phyloP scores from a whole-genome alignment of 2,797 vertebrate species.

The Danio tinwini region DNA sequence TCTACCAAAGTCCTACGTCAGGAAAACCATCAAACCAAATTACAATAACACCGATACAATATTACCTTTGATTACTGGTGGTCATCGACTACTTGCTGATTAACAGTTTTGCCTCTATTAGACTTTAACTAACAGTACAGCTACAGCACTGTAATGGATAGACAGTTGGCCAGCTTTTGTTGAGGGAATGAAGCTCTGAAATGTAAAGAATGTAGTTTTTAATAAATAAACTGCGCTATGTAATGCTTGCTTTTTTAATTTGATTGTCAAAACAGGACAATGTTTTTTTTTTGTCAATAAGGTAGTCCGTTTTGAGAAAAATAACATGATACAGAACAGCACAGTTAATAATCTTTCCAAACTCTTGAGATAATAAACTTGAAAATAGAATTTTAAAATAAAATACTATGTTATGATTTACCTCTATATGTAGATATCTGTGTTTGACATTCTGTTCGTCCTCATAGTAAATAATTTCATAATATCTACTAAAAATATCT shows the following conservation, averaged over 20 bases:
- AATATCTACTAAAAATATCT: constrained; percentile 28
- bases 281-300: constrained; percentile 29
- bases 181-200: neutral
- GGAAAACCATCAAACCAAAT: constrained; percentile 53
- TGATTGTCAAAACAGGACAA: constrained; percentile 69
- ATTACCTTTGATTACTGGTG: constrained; percentile 39
- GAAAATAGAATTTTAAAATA: constrained; percentile 72
- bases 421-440: constrained; percentile 49
- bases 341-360: constrained; percentile 67
- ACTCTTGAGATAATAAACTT: constrained; percentile 67
- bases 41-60: constrained; percentile 44
- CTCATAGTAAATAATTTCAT: constrained; percentile 36
- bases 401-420: constrained; percentile 60
- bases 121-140: constrained; percentile 35
- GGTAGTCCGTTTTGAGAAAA: constrained; percentile 28
- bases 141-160: constrained; percentile 24
- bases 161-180: constrained; percentile 16
- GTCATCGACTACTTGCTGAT: constrained; percentile 35
- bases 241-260: constrained; percentile 54
- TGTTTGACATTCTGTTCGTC: constrained; percentile 72
- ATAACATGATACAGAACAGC: constrained; percentile 55
- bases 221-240: constrained; percentile 23
- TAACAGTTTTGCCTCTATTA: constrained; percentile 42
- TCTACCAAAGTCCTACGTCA: constrained; percentile 42
- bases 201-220: neutral